These are phyloP conservation scores for Pogonognathellus flavescens DNA, from an alignment of 1,140 invertebrate species.

Conservation along the genomic window DNA sequence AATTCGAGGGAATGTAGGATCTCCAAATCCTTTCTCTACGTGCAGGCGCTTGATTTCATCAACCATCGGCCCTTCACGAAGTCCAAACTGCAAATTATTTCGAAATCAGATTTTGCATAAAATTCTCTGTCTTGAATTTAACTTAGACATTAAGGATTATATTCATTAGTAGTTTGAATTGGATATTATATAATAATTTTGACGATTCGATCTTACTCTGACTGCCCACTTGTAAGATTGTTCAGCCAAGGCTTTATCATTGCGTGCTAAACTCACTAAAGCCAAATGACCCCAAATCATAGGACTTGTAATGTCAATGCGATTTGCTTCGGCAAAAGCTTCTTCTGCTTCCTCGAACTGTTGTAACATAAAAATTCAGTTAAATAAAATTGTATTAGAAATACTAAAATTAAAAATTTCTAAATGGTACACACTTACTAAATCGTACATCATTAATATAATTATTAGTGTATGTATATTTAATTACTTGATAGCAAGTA, in stretches of 20 bases:
- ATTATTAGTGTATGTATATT: too few species aligned
- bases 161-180: too few species aligned
- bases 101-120: background rate
- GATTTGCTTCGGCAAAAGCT: slow-evolving; percentile 69
- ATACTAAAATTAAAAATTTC: too few species aligned
- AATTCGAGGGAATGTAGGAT: slow-evolving; percentile 57
- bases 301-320: slow-evolving; percentile 68
- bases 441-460: too few species aligned
- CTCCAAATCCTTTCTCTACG: slow-evolving; percentile 58
- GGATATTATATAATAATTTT: too few species aligned
- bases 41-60: slow-evolving; percentile 61
- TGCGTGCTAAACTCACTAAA: slow-evolving; percentile 68
- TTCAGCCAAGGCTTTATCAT: slow-evolving; percentile 54
- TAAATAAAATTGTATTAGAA: too few species aligned
- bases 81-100: slow-evolving; percentile 53
- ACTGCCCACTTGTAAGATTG: slow-evolving; percentile 66
- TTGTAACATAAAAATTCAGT: slow-evolving; percentile 66
- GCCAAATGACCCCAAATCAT: slow-evolving; percentile 70
- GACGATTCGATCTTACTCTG: slow-evolving; percentile 47
- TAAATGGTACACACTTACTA: too few species aligned
- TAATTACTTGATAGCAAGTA: slow-evolving; percentile 68
- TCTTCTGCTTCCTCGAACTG: slow-evolving; percentile 69
- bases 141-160: background rate
- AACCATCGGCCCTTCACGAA: slow-evolving; percentile 57
- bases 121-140: background rate